phyloP scores from a whole-genome alignment of 2,797 vertebrate species.

The Darevskia mixta region DNA sequence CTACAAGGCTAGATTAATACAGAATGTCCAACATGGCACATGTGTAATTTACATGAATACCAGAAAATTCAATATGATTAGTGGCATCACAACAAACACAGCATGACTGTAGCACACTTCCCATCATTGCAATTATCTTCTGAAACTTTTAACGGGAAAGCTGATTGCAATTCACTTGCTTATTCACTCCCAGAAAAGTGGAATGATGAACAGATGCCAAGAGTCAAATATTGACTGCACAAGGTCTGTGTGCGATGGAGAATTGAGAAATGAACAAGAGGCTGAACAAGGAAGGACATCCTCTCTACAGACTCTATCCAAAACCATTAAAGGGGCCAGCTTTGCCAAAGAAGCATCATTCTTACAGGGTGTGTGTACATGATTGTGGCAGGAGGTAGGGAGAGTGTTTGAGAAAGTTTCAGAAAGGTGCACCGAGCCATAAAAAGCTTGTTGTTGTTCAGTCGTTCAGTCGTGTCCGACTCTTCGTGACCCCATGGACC shows the following conservation, averaged over 20 bases:
- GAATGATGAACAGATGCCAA: conserved; percentile 51
- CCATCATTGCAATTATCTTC: conserved; percentile 65
- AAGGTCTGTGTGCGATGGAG: conserved; percentile 1
- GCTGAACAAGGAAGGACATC: background rate
- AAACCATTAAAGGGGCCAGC: conserved; percentile 6
- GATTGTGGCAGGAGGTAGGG: background rate
- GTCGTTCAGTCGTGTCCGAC: too few species aligned
- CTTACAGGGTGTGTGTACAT: background rate
- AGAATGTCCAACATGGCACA: conserved; percentile 31
- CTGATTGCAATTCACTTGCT: conserved; percentile 69
- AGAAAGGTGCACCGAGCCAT: background rate
- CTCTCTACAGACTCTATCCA: background rate
- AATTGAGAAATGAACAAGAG: conserved; percentile 34
- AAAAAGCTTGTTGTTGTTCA: background rate
- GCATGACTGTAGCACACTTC: conserved; percentile 52
- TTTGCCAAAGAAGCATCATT: conserved; percentile 1
- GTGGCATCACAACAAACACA: conserved; percentile 63
- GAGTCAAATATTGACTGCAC: conserved; percentile 36
- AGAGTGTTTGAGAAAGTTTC: background rate
- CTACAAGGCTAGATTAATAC: conserved; percentile 65
- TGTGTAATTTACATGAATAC: conserved; percentile 57
- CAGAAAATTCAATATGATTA: conserved; percentile 66
- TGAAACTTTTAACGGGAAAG: conserved; percentile 67
- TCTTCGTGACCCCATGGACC: too few species aligned
- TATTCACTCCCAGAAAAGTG: conserved; percentile 56